These are phyloP conservation scores for Meteorus colon DNA, from an alignment of 2,888 invertebrate genomes.

Conservation along the genomic window DNA sequence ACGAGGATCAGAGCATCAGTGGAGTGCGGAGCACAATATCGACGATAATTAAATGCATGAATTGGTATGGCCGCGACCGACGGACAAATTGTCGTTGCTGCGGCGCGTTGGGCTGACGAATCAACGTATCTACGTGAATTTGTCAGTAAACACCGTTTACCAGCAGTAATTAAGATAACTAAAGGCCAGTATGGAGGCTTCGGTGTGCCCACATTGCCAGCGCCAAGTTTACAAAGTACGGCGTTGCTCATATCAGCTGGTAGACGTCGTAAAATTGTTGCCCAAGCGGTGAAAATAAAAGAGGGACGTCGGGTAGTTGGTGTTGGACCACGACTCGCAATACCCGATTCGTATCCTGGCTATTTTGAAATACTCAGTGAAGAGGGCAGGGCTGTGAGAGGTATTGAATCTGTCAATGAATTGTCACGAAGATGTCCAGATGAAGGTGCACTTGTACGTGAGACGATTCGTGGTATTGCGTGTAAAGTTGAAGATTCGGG, in stretches of 20 bases:
- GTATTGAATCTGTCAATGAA: conserved; percentile 91
- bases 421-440: conserved; percentile 84
- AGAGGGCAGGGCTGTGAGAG: conserved; percentile 92
- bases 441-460: conserved; percentile 86
- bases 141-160: conserved; percentile 83
- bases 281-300: conserved; percentile 92
- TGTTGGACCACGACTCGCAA: conserved; percentile 88
- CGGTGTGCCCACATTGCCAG: conserved; percentile 90
- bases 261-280: conserved; percentile 88
- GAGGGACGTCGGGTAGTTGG: conserved; percentile 88
- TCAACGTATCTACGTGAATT: conserved; percentile 84
- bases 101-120: conserved; percentile 85
- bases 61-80: conserved; percentile 88
- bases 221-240: conserved; percentile 89
- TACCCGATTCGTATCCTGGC: conserved; percentile 92
- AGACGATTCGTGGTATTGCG: conserved; percentile 81
- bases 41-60: conserved; percentile 37
- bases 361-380: conserved; percentile 96
- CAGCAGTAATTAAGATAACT: conserved; percentile 91
- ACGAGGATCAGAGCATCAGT: conserved; percentile 41
- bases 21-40: conserved; percentile 28
- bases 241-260: conserved; percentile 90
- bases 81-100: conserved; percentile 91
- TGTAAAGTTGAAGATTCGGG: conserved; percentile 73
- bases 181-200: conserved; percentile 95